Evolutionary conservation across 1,140 invertebrate genomes (phyloP).

Genomic region (Physella acuta): DNA sequence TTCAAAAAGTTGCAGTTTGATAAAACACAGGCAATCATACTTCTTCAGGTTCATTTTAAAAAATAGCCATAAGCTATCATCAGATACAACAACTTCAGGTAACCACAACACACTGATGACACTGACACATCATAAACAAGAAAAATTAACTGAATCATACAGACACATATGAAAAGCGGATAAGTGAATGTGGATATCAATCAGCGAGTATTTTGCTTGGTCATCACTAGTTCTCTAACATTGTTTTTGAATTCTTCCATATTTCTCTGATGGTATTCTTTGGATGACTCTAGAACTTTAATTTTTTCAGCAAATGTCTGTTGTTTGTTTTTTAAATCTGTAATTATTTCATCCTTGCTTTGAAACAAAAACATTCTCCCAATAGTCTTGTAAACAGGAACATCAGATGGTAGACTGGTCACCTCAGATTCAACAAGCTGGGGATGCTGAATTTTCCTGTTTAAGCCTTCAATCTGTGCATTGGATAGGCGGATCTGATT

Average conservation of each 20-base stretch:
- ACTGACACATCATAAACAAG: too few relatives aligned
- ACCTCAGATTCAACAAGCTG: slow-evolving; percentile 16
- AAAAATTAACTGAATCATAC: too few relatives aligned
- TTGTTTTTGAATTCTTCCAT: slow-evolving; percentile 24
- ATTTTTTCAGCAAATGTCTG: slow-evolving; percentile 15
- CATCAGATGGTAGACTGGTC: neutral
- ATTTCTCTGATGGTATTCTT: slow-evolving; percentile 22
- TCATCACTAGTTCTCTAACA: slow-evolving; percentile 25
- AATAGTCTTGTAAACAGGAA: slow-evolving; percentile 10
- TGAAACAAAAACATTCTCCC: slow-evolving; percentile 21
- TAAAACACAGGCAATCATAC: too few relatives aligned
- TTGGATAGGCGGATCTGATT: slow-evolving; percentile 18
- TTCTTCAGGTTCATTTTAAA: too few relatives aligned
- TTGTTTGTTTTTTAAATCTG: slow-evolving; percentile 12
- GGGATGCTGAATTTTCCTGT: slow-evolving; percentile 19
- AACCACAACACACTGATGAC: too few relatives aligned
- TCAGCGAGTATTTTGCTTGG: slow-evolving; percentile 16
- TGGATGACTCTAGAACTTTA: slow-evolving; percentile 21
- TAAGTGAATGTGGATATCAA: too few relatives aligned
- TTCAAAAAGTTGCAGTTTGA: too few relatives aligned
- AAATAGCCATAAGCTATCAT: too few relatives aligned
- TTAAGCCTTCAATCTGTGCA: slow-evolving; percentile 15
- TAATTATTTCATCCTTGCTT: neutral
- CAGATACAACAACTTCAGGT: too few relatives aligned
- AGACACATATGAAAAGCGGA: too few relatives aligned